These are phyloP conservation scores for Hemiprocne comata DNA, from an alignment of 2,113 vertebrate species.

Conservation along the genomic window DNA sequence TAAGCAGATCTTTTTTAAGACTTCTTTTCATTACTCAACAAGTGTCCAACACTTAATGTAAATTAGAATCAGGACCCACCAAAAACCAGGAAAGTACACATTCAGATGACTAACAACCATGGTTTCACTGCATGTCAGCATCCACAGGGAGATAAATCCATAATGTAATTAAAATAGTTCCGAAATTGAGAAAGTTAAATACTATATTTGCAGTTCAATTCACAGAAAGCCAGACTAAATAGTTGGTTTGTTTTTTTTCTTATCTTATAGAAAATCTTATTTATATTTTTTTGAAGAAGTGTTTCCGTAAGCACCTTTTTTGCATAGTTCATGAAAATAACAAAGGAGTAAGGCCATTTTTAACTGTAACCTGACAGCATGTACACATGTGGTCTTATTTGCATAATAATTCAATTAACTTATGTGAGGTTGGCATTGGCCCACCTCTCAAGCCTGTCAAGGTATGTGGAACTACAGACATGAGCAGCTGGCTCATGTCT, in stretches of 20 bases:
- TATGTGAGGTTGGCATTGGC: too few relatives aligned
- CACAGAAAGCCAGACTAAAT: not conserved
- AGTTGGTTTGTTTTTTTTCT: not conserved
- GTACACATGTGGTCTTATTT: not conserved
- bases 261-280: not conserved
- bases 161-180: not conserved
- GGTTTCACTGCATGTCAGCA: not conserved
- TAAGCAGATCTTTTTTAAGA: not conserved
- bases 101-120: not conserved
- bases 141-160: not conserved
- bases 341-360: not conserved
- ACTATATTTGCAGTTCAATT: not conserved
- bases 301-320: not conserved
- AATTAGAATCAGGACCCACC: not conserved
- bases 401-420: conserved; percentile 12
- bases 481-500: not conserved
- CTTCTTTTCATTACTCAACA: not conserved
- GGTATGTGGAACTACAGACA: not conserved
- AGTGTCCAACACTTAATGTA: not conserved
- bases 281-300: not conserved
- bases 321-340: conserved; percentile 9
- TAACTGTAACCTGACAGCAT: not conserved
- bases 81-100: not conserved
- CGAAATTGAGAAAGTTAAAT: not conserved
- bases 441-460: too few relatives aligned